Conservation (phyloP, 2,888 invertebrate genomes). For the Dermolepida albohirtum region DNA sequence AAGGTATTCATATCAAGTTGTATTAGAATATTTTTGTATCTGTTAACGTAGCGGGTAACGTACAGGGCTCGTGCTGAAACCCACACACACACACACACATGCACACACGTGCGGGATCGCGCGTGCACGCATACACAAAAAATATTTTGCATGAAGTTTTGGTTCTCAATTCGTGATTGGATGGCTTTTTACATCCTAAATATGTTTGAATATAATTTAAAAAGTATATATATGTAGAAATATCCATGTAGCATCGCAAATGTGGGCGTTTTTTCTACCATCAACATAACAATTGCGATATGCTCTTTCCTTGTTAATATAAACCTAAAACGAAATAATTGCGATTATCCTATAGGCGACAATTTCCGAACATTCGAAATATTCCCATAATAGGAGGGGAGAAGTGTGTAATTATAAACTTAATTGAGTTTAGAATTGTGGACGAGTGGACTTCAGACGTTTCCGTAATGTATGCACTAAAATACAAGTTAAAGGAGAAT, state of each 20-base stretch:
- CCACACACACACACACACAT: too few species aligned
- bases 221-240: too few species aligned
- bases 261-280: too few species aligned
- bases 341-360: background rate
- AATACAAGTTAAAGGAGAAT: slow-evolving; percentile 11
- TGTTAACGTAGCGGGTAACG: background rate
- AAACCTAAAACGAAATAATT: background rate
- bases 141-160: slow-evolving; percentile 25
- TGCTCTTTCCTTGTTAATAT: too few species aligned
- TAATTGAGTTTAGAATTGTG: slow-evolving; percentile 31
- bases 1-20: slow-evolving; percentile 36
- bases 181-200: background rate
- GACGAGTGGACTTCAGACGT: slow-evolving; percentile 18
- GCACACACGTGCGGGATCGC: too few species aligned
- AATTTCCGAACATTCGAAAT: background rate
- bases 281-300: too few species aligned
- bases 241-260: too few species aligned
- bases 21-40: slow-evolving; percentile 17
- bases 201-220: too few species aligned
- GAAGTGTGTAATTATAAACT: slow-evolving; percentile 32
- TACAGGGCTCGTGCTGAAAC: background rate
- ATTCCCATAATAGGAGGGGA: background rate
- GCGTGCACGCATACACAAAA: slow-evolving; percentile 6
- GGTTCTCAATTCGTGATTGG: background rate
- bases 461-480: slow-evolving; percentile 5